Evolutionary conservation across 1,140 invertebrate species (phyloP), one percentile per base, ranked within the genome.

Genomic region (Zaprionus davidi): DNA sequence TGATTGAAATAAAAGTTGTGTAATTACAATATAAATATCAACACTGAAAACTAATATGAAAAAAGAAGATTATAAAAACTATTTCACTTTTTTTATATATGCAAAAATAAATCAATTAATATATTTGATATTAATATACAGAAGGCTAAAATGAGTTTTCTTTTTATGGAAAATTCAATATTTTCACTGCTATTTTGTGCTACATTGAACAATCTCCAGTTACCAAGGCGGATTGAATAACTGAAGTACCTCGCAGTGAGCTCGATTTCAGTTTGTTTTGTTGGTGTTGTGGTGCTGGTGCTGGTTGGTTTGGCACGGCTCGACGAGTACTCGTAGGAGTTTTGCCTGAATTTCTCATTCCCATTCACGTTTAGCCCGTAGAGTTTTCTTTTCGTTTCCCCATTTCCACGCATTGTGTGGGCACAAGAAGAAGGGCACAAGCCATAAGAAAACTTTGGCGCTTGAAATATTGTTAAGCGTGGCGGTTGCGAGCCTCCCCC

Each of bases 401-500:
- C 13, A 22, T 51, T 22, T 58, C 62, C 64, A 51, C 49, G 63
- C 59, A 74, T 72, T 76, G 51, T 75, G 70, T 66, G 74, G 67
- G 68, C 67, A 57, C 57, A 71, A 71, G 63, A 77, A 73, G 46
- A 51, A 67, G 70, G 26, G 71, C 49, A 31, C 76, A 59, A 76
- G 41, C 72, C 51, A 69, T 64, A 76, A 71, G 79, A 82, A 88
- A 88, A 84, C 71, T 88, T 88, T 90, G 62, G 75, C 83, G 75
- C 87, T 90, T 81, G 81, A 90, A 88, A 90, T 81, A 90, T 90
- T 90, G 85, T 88, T 90, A 76, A 72, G 65, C 71, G 69, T 90
- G 69, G 65, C 69, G 53, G 41, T 67, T 55, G 22, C 26, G 36
- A 26, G n/a, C 11, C 41, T 17, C 11, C 12, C 12, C 53, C 6